These are phyloP conservation scores for Euthynnus affinis DNA, from an alignment of 2,797 vertebrate species.

Conservation along the genomic window DNA sequence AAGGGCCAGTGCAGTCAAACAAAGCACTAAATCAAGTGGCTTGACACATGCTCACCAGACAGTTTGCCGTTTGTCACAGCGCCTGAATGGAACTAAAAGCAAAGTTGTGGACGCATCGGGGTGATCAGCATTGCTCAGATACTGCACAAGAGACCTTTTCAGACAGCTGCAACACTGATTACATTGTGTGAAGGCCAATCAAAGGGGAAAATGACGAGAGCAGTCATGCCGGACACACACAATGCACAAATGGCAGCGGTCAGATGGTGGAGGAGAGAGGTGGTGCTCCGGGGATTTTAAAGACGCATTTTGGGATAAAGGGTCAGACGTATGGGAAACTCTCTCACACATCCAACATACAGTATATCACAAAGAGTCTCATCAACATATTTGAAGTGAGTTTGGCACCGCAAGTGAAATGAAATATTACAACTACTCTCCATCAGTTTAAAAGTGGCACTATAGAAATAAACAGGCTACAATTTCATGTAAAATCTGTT, in stretches of 20 bases:
- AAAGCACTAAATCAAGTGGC: conserved; percentile 87
- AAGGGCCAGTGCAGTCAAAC: conserved; percentile 80
- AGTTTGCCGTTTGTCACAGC: conserved; percentile 86
- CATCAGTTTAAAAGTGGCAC: background rate
- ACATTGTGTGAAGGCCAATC: conserved; percentile 87
- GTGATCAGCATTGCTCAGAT: conserved; percentile 83
- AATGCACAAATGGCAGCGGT: conserved; percentile 84
- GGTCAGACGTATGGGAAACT: conserved; percentile 57
- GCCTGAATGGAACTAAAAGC: conserved; percentile 86
- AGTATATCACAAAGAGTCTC: conserved; percentile 1
- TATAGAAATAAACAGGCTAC: background rate
- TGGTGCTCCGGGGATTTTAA: conserved; percentile 64
- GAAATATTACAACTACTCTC: background rate
- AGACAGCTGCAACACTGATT: conserved; percentile 86
- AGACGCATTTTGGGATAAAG: conserved; percentile 64
- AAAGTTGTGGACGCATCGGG: conserved; percentile 80
- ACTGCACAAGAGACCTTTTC: conserved; percentile 86
- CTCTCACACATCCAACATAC: conserved; percentile 32
- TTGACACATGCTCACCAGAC: conserved; percentile 86
- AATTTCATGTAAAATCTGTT: background rate
- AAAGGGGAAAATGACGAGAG: conserved; percentile 87
- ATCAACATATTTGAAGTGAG: conserved; percentile 10
- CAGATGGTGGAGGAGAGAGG: conserved; percentile 78
- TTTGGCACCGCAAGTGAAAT: background rate
- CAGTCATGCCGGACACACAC: conserved; percentile 82